Percentiles rank a stretch among this genome's conserved stretches.
These are phyloP conservation scores for Botia almorhae DNA, from an alignment of 2,797 vertebrate genomes.

Conservation along the genomic window DNA sequence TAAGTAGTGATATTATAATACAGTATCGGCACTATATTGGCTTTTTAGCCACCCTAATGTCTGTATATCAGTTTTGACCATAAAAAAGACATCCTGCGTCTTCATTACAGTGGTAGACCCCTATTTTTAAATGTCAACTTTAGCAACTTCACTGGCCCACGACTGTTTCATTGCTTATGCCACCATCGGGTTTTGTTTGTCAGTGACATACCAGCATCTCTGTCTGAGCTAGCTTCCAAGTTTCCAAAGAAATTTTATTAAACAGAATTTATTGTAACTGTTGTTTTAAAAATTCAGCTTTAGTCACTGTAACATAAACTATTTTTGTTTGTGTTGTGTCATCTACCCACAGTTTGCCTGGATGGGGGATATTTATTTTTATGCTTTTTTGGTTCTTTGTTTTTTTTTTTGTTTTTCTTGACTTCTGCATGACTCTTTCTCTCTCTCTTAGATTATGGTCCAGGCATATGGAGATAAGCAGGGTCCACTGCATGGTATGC, in stretches of 20 bases:
- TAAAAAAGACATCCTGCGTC: neutral
- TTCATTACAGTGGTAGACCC: no score
- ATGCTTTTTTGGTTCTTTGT: neutral
- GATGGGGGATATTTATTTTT: neutral
- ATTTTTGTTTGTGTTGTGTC: conserved; percentile 1
- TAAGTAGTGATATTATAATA: neutral
- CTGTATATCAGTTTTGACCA: neutral
- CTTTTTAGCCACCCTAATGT: neutral
- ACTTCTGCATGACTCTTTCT: neutral
- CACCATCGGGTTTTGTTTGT: conserved; percentile 2
- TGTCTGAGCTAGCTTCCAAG: neutral
- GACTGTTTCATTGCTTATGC: neutral
- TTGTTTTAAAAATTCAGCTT: neutral
- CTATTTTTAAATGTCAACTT: neutral
- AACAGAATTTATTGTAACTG: neutral
- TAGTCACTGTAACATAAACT: conserved; percentile 8
- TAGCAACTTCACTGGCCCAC: no score
- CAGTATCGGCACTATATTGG: neutral
- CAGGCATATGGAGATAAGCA: conserved; percentile 94
- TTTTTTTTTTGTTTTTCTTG: neutral
- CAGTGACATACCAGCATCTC: conserved; percentile 6
- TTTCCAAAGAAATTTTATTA: neutral
- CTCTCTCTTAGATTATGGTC: conserved; percentile 89
- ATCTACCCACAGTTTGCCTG: neutral
- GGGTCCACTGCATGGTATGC: conserved; percentile 91